These are phyloP conservation scores for Papilio xuthus DNA, from an alignment of 1,140 invertebrate genomes.

Conservation along the genomic window DNA sequence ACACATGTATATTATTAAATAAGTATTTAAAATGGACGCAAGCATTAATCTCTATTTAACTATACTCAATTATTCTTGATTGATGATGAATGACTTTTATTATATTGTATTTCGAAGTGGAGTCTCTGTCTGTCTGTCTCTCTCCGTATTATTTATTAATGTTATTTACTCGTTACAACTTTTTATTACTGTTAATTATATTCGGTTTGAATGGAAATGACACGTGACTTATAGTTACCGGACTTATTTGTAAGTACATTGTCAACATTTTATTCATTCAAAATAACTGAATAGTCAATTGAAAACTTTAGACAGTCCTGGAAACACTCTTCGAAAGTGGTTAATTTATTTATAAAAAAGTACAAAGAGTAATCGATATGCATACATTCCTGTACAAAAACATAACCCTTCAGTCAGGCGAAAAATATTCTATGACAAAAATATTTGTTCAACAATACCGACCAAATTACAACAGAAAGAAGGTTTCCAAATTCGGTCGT, in stretches of 20 bases:
- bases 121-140: too few relatives aligned
- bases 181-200: neutral
- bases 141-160: too few relatives aligned
- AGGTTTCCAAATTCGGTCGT: constrained; percentile 50
- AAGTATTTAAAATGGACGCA: neutral
- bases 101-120: too few relatives aligned
- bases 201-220: neutral
- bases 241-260: neutral
- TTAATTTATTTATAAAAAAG: too few relatives aligned
- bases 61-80: neutral
- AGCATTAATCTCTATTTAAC: neutral
- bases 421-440: constrained; percentile 4
- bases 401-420: neutral
- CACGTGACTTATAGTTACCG: neutral
- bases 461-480: constrained; percentile 29
- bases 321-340: too few relatives aligned
- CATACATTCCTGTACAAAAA: neutral
- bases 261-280: neutral
- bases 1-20: neutral
- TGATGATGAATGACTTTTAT: neutral
- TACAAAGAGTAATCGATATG: too few relatives aligned
- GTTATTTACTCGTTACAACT: too few relatives aligned
- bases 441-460: constrained; percentile 32
- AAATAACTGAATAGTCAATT: too few relatives aligned
- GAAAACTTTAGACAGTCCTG: too few relatives aligned